phyloP scores from a whole-genome alignment of 2,113 vertebrate species.

The Archocentrus centrarchus region DNA sequence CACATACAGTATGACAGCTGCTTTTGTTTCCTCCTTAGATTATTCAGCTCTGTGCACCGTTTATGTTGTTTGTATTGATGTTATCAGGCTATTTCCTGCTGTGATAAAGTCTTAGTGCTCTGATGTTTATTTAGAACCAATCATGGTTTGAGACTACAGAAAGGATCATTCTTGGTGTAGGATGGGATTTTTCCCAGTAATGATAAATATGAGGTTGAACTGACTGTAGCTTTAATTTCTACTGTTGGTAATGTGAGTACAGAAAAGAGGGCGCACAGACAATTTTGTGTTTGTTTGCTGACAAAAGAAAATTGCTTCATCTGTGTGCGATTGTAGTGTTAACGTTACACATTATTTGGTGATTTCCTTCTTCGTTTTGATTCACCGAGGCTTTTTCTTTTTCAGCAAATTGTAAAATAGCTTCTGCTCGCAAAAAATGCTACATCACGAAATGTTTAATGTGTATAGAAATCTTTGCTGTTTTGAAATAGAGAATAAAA shows the following conservation, averaged over 20 bases:
- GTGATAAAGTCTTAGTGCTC: not conserved
- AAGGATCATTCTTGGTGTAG: not conserved
- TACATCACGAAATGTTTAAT: not conserved
- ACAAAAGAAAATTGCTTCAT: not conserved
- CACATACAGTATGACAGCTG: not conserved
- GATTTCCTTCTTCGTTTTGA: not conserved
- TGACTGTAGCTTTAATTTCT: not conserved
- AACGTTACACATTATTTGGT: fast-evolving
- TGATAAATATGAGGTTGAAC: not conserved
- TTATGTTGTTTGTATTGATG: not conserved
- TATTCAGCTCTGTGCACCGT: not conserved
- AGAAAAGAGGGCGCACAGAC: not conserved
- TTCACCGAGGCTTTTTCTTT: not conserved
- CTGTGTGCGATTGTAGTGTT: not conserved
- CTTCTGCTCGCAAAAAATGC: not conserved
- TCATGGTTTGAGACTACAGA: not conserved
- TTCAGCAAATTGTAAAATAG: not conserved
- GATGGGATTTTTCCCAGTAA: not conserved
- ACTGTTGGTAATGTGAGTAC: not conserved
- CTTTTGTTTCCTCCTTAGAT: not conserved
- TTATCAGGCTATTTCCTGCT: not conserved
- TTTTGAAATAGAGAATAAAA: too few relatives aligned
- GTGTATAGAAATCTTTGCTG: too few relatives aligned
- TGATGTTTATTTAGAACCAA: not conserved
- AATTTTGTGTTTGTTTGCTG: not conserved